phyloP scores from a whole-genome alignment of 2,797 vertebrate genomes.

The Eidolon dupreanum region DNA sequence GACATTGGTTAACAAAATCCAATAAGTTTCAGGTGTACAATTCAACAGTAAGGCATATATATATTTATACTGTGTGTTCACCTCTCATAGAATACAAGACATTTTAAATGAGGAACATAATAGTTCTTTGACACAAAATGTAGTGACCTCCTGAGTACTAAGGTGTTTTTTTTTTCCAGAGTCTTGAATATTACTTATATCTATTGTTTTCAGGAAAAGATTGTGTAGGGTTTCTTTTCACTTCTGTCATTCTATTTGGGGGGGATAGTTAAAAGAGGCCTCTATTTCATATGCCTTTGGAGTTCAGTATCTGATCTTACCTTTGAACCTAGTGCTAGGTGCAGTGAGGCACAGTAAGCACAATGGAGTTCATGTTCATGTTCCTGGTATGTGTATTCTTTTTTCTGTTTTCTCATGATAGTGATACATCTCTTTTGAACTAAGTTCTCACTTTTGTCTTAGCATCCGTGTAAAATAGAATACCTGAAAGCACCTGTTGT shows the following conservation, averaged over 20 bases:
- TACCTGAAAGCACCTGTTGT: neutral
- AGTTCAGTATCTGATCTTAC: conserved; percentile 18
- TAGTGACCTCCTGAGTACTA: neutral
- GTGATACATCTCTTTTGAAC: conserved; percentile 15
- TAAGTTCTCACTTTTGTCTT: neutral
- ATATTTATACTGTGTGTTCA: no score
- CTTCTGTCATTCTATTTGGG: conserved; percentile 29
- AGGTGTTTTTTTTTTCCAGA: neutral
- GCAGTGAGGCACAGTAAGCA: neutral
- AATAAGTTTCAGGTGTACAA: no score
- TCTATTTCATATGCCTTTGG: neutral
- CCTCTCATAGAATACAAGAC: no score
- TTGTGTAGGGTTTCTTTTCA: neutral
- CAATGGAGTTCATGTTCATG: conserved; percentile 25
- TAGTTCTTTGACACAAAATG: conserved; percentile 19
- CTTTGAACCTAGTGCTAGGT: conserved; percentile 27
- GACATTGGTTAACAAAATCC: no score
- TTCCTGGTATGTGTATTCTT: neutral
- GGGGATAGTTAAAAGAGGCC: neutral
- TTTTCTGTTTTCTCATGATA: neutral
- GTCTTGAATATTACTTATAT: neutral
- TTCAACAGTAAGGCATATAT: no score
- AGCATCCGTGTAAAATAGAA: conserved; percentile 7
- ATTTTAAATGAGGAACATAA: conserved; percentile 22
- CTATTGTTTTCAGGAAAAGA: neutral